These are phyloP conservation scores for Ctenicera cuprea DNA, from an alignment of 2,888 invertebrate species.

Conservation along the genomic window DNA sequence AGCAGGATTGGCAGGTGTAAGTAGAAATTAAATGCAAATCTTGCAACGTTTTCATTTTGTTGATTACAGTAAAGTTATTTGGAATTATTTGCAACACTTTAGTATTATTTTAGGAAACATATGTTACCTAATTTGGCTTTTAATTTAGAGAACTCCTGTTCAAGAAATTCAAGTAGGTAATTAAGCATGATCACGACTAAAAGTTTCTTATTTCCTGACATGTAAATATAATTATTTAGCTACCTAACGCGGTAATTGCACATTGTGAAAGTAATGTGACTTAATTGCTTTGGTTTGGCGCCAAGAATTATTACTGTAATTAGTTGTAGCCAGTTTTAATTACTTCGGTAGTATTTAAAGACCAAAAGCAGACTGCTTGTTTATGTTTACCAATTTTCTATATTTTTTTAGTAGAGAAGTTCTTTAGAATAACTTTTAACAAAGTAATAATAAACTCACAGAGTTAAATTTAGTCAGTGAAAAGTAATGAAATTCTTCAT, in stretches of 20 bases:
- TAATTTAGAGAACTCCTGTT: no score
- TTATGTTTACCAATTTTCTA: neutral
- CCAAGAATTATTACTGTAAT: slow-evolving; percentile 56
- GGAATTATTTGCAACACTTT: no score
- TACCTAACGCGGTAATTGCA: slow-evolving; percentile 28
- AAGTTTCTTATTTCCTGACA: slow-evolving; percentile 6
- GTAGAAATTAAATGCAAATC: neutral
- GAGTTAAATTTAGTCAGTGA: no score
- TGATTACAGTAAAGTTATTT: no score
- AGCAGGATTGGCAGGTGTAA: slow-evolving; percentile 21
- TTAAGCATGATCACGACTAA: neutral
- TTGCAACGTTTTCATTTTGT: neutral
- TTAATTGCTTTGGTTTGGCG: slow-evolving; percentile 55
- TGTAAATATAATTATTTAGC: slow-evolving; percentile 29
- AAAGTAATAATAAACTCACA: no score
- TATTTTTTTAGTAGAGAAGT: no score
- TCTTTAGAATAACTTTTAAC: no score
- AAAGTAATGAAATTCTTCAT: no score
- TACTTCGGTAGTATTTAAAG: slow-evolving; percentile 15
- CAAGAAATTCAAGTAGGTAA: no score
- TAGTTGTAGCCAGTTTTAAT: slow-evolving; percentile 39
- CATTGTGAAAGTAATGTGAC: slow-evolving; percentile 54
- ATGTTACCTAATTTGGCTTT: no score
- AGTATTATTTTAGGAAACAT: no score
- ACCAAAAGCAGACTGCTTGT: slow-evolving; percentile 5